A percentile compares a stretch with the other conserved stretches of the same genome.
phyloP scores from a whole-genome alignment of 1,140 invertebrate genomes.

The Rhagoletis zephyria region DNA sequence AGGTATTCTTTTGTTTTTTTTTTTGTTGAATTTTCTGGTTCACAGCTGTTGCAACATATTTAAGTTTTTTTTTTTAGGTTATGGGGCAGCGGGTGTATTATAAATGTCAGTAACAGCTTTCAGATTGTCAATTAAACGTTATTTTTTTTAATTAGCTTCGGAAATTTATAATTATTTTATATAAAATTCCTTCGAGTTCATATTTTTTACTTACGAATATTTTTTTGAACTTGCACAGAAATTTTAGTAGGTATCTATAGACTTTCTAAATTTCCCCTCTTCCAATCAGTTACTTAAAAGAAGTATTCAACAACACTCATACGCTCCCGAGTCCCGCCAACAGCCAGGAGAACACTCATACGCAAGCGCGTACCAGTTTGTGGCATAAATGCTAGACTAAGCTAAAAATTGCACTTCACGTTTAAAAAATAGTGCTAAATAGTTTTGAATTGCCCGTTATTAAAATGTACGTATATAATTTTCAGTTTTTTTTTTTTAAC shows the following conservation, averaged over 20 bases:
- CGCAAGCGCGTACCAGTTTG: background rate
- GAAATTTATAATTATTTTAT: background rate
- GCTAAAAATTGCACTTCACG: background rate
- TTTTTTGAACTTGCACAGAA: too few relatives aligned
- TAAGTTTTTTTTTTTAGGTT: too few relatives aligned
- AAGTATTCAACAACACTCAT: slow-evolving; percentile 1
- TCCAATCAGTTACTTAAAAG: background rate
- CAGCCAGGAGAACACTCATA: slow-evolving; percentile 9
- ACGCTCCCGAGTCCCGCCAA: slow-evolving; percentile 12
- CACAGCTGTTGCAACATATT: too few relatives aligned
- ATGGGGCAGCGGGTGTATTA: background rate
- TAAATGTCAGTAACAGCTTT: background rate
- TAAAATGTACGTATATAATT: background rate
- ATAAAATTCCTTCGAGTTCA: background rate
- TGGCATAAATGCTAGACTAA: background rate
- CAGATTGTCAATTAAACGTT: background rate
- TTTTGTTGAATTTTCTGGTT: background rate
- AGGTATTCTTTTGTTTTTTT: background rate
- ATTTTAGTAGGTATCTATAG: too few relatives aligned
- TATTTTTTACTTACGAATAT: too few relatives aligned
- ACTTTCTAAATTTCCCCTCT: too few relatives aligned
- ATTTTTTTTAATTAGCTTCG: too few relatives aligned
- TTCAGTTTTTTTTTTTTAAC: too few relatives aligned
- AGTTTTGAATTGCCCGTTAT: background rate
- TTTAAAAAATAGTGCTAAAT: too few relatives aligned